Conservation (phyloP, 2,797 vertebrate species). For the Varecia variegata region DNA sequence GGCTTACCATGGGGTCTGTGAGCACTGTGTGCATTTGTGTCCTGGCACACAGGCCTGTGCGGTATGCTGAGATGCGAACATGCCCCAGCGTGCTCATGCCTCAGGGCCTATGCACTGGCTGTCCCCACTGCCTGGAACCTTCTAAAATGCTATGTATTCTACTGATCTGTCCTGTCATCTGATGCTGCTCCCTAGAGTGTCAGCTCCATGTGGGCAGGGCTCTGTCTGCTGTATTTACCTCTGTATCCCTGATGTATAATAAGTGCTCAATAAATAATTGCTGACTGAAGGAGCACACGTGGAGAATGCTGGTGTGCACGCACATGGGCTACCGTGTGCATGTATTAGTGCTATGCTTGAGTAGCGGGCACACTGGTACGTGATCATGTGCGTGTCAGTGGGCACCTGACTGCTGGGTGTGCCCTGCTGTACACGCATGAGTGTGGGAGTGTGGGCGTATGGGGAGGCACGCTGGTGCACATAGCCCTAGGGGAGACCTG, state of each 20-base stretch:
- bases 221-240: not conserved
- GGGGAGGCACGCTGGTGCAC: not conserved
- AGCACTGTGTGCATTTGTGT: accelerated
- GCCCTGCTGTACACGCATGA: accelerated
- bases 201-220: not conserved
- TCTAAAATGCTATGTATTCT: not conserved
- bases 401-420: not conserved
- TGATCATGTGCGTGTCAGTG: accelerated
- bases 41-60: not conserved
- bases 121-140: not conserved
- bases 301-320: not conserved
- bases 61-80: too few relatives aligned
- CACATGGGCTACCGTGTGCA: not conserved
- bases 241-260: not conserved
- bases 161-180: not conserved
- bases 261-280: not conserved
- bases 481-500: not conserved
- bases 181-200: not conserved
- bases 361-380: too few relatives aligned
- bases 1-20: not conserved
- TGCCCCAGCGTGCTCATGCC: accelerated
- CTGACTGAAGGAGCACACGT: not conserved
- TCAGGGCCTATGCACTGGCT: not conserved
- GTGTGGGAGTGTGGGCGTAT: not conserved
- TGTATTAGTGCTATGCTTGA: not conserved